Conservation (phyloP, 2,888 invertebrate genomes). For the Galeopsomyia nigrocyanea region DNA sequence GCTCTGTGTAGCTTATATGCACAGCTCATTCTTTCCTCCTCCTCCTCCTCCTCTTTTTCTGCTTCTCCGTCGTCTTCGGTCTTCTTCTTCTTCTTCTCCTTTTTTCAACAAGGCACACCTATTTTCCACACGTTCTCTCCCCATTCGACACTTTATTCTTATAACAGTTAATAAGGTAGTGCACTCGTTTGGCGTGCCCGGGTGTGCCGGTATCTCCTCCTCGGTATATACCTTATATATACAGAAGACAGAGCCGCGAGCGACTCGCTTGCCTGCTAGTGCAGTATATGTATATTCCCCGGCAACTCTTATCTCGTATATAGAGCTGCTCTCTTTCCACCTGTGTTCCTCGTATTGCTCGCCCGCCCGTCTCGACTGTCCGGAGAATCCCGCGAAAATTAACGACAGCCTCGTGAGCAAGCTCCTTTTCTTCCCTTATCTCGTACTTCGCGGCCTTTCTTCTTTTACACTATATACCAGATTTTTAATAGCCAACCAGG, state of each 20-base stretch:
- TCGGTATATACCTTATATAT: too few species aligned
- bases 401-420: constrained; percentile 56
- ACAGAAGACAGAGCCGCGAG: too few species aligned
- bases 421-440: neutral
- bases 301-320: constrained; percentile 55
- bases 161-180: too few species aligned
- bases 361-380: too few species aligned
- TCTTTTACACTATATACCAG: too few species aligned
- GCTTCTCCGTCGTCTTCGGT: neutral
- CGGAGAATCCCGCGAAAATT: constrained; percentile 62
- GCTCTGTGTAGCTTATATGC: too few species aligned
- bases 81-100: neutral
- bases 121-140: neutral
- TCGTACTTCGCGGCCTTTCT: neutral
- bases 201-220: too few species aligned
- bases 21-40: too few species aligned
- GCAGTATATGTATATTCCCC: neutral
- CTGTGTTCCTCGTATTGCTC: constrained; percentile 67
- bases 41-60: neutral
- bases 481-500: too few species aligned
- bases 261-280: neutral
- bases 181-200: too few species aligned
- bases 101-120: neutral
- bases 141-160: neutral
- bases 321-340: constrained; percentile 61